Conservation (phyloP, 2,797 vertebrate genomes). For the Sciurus vulgaris region DNA sequence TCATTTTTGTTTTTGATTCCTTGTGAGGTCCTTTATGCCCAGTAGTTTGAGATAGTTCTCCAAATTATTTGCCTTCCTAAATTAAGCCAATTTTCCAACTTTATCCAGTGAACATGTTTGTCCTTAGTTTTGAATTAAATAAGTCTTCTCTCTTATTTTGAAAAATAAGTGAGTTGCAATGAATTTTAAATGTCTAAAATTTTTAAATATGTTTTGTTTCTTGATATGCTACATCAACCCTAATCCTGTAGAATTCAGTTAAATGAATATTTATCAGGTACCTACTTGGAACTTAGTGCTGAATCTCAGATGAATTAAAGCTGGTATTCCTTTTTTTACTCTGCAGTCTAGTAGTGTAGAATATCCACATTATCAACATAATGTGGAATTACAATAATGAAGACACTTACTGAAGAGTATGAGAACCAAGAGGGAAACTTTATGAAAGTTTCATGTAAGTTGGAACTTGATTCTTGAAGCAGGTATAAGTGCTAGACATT, state of each 20-base stretch:
- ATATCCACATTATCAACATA: not conserved
- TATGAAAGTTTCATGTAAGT: not conserved
- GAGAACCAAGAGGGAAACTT: not conserved
- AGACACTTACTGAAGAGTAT: not conserved
- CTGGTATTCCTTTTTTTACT: not conserved
- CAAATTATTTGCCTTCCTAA: constrained; percentile 31
- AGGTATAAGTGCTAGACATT: not conserved
- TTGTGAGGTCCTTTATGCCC: constrained; percentile 31
- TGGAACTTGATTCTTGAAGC: not conserved
- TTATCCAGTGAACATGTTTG: constrained; percentile 13
- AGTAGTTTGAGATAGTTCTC: not conserved
- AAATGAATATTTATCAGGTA: not conserved
- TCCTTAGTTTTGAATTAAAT: constrained; percentile 20
- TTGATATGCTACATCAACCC: not conserved
- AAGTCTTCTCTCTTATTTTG: constrained; percentile 31
- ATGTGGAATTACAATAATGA: not conserved
- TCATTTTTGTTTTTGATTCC: constrained; percentile 49
- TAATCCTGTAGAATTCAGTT: not conserved
- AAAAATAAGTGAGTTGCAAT: constrained; percentile 34
- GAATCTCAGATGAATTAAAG: not conserved
- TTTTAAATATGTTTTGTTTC: constrained; percentile 5
- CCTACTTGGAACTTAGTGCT: not conserved
- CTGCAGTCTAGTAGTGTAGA: not conserved
- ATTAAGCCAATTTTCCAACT: constrained; percentile 3
- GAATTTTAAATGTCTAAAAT: constrained; percentile 31